Evolutionary conservation across 1,140 invertebrate species (phyloP), one percentile per base, ranked within the genome.

Genomic region (Solenopsis fugax): DNA sequence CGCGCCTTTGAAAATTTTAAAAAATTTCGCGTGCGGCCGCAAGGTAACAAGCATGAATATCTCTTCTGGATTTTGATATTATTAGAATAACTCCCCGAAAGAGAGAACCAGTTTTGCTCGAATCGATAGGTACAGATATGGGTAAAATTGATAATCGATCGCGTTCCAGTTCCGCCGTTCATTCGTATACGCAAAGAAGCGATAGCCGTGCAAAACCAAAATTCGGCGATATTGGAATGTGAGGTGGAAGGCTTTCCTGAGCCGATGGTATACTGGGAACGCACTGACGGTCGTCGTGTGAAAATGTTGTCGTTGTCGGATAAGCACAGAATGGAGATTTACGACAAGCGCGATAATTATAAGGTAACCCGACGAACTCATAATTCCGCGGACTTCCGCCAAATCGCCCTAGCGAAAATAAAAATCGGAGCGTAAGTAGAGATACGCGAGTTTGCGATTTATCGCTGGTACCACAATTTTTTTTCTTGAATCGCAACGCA

Each of bases 221-320:
- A 96, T 9, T 96, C 94, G 1, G 97, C 97, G 4, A 96, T 96
- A 12, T 94, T 99, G 4, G 97, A 98, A 93, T 99, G 98, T 91
- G 97, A 98, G 93, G 97, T 98, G 0, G 98, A 99, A 94, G 98
- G 98, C 0, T 99, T 97, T 93, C 98, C 98, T 0, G 97, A 98
- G 90, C 97, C 98, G 0, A 96, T 97, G 73, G 60, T 91, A 52
- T 98, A 98, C 91, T 99, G 99, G 98, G 97, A 98, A 92, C 96
- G 96, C 50, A 95, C 96, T 6, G 97, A 98, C 85, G 97, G 97
- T n/a, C 96, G 97, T 71, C 96, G 98, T 9, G 92, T 98, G 0
- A 96, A 97, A 93, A 96, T 96, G 21, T 29, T 29, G 2, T 29
- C 2, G 1, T 29, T 29, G 29, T 96, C 96, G 64, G 96, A 97